Percentiles rank a stretch among this genome's conserved stretches.
Conservation (phyloP, 2,797 vertebrate species). For the Sarcoramphus papa region DNA sequence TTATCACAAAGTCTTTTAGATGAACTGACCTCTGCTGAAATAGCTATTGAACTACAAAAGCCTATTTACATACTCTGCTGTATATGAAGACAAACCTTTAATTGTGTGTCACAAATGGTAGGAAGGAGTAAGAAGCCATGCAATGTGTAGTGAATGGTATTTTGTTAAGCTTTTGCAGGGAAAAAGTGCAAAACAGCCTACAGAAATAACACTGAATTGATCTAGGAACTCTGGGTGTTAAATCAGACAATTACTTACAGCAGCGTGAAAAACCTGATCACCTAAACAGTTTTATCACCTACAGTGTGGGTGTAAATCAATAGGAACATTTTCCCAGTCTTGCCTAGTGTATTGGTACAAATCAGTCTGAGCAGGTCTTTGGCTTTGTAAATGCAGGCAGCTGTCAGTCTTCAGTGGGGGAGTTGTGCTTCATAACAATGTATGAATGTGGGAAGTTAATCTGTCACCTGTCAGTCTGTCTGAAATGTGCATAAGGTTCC, state of each 20-base stretch:
- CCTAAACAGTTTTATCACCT: not conserved
- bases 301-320: not conserved
- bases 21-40: not conserved
- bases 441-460: conserved; percentile 31
- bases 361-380: not conserved
- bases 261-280: not conserved
- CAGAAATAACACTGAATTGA: not conserved
- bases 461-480: conserved; percentile 48
- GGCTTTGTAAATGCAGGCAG: conserved; percentile 19
- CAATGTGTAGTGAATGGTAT: accelerated
- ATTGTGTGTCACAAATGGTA: not conserved
- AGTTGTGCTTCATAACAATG: conserved; percentile 28
- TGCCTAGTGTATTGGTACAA: conserved; percentile 13
- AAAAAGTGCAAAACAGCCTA: not conserved
- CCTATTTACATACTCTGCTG: not conserved
- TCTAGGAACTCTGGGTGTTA: not conserved
- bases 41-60: not conserved
- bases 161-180: not conserved
- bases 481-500: conserved; percentile 7
- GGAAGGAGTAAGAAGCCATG: not conserved
- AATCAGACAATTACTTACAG: not conserved
- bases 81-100: not conserved
- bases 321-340: not conserved
- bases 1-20: not conserved
- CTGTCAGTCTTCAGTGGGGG: conserved; percentile 30